Base-by-base conservation (phyloP, 2,797 vertebrate species). In the Serranus cabrilla region DNA sequence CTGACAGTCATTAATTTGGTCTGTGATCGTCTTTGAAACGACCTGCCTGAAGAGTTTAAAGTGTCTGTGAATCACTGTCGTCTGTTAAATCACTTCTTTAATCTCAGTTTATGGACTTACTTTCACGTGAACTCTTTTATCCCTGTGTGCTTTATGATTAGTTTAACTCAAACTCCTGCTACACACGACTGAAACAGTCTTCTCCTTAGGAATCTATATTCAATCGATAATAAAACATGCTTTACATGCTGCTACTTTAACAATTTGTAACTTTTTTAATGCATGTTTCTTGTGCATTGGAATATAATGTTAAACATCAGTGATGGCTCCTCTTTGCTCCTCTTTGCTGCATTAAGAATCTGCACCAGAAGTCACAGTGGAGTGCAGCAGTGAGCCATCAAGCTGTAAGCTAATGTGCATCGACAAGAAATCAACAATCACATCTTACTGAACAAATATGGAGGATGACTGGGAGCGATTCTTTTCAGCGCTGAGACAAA, bases 381-480 rank as follows among this genome's bases (percentile, higher is more conserved):
- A 52, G 23, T 14, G 21, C 59, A 69, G 27, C 62, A 71, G 16
- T 43, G 1, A 72, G 56, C 39, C 49, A 20, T 51, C 68, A 55
- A 40, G 40, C 62, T 49, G 17, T 59, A n/a, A 57, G 31, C 73
- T 74, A 77, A 85, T 46, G 3, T 2, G n/a, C 71, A 80, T 73
- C 31, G 80, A 83, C 73, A 80, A 72, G 34, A 74, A 72, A 67
- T 74, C 74, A 65, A 57, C 74, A 66, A 70, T 76, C 75, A 43
- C 65, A 62, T 74, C 62, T 52, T 45, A 43, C 42, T 62, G 27
- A 66, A 68, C 51, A 63, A 51, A 74, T 40, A 51, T 34, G 45
- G 65, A 68, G 5, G 37, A 51, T 27, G 81, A 73, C 70, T 70
- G 0, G 27, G 23, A 78, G 76, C 56, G 0, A 6, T 63, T 65